Evolutionary conservation across 1,140 invertebrate genomes (phyloP).

Genomic region (Hycleus phaleratus): DNA sequence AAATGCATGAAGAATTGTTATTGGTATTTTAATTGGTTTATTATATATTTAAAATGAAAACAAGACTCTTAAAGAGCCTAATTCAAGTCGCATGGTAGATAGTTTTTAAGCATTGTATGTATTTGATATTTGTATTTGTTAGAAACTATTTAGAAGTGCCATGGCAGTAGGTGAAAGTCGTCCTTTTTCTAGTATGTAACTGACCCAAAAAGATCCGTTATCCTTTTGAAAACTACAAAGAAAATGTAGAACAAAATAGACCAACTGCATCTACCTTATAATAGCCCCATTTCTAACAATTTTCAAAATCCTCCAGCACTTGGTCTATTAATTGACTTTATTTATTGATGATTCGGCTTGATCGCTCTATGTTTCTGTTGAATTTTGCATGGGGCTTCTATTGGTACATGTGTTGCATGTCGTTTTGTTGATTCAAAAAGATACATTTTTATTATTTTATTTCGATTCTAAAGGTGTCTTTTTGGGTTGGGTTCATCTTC

Average conservation of each 20-base stretch:
- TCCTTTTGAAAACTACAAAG: no score
- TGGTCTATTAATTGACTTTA: conserved; percentile 5
- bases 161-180: conserved; percentile 28
- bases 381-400: conserved; percentile 21
- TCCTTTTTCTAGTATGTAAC: conserved; percentile 35
- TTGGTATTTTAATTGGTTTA: conserved; percentile 7
- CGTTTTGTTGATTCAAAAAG: conserved; percentile 3
- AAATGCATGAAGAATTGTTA: conserved; percentile 16
- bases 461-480: conserved; percentile 18
- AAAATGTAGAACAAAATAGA: no score
- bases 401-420: conserved; percentile 20
- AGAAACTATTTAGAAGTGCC: conserved; percentile 31
- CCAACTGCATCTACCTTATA: no score
- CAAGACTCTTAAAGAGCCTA: conserved; percentile 28
- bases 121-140: conserved; percentile 31
- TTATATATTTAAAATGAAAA: conserved; percentile 2
- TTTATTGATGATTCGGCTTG: conserved; percentile 3
- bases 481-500: conserved; percentile 26
- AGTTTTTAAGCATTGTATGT: conserved; percentile 32
- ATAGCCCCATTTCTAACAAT: no score
- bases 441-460: not conserved
- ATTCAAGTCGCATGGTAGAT: conserved; percentile 36
- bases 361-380: conserved; percentile 8
- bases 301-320: no score
- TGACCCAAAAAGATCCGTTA: conserved; percentile 39